Conservation (phyloP, 2,113 vertebrate species). For the Glaucidium brasilianum region DNA sequence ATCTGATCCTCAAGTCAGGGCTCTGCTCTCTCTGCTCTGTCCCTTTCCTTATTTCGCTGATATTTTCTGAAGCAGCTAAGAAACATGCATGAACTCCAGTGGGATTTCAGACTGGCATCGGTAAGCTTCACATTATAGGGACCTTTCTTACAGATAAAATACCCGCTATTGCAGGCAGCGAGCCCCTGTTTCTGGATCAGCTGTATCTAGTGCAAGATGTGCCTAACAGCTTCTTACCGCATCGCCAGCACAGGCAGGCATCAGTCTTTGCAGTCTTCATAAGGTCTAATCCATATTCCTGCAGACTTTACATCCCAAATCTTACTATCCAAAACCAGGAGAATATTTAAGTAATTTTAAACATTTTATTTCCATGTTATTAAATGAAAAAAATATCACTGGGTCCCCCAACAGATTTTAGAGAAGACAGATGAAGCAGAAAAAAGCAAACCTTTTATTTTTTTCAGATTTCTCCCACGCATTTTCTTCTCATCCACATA, state of each 20-base stretch:
- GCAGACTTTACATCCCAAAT: not conserved
- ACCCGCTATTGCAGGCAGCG: not conserved
- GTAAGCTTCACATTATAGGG: not conserved
- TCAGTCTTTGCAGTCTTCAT: not conserved
- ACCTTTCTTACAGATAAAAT: not conserved
- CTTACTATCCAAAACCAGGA: not conserved
- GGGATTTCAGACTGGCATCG: not conserved
- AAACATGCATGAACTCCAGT: not conserved
- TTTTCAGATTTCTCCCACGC: not conserved
- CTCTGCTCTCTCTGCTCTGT: not conserved
- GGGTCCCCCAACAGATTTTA: not conserved
- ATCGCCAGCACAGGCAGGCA: not conserved
- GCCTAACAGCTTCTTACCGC: not conserved
- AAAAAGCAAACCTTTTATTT: not conserved
- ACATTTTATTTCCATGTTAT: not conserved
- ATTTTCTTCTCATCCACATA: not conserved
- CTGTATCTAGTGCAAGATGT: not conserved
- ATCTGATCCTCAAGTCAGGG: accelerated
- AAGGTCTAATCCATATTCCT: not conserved
- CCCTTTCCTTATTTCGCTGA: not conserved
- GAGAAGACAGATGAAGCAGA: not conserved
- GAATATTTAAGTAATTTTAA: not conserved
- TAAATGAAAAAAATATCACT: not conserved
- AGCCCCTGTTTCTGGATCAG: not conserved
- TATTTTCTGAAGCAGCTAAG: not conserved